Evolutionary conservation across 2,888 invertebrate species (phyloP), one percentile per base, ranked within the genome.

Genomic region (Alentia gelatinosa): DNA sequence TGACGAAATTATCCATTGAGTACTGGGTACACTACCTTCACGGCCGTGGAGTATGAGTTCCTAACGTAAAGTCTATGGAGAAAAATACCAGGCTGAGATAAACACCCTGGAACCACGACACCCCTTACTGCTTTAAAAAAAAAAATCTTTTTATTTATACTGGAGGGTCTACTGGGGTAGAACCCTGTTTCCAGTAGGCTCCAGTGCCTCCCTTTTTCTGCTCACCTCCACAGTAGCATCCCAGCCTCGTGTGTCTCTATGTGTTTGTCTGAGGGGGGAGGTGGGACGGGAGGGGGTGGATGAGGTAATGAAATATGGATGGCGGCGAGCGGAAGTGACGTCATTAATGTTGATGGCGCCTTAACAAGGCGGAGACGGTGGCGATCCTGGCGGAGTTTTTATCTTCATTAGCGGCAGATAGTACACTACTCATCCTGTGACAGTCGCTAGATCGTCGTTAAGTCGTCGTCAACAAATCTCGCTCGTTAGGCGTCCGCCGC

Each of bases 341-440:
- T 79, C 79, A 79, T 33, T 79, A 33, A 79, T 79, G 39, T n/a
- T 79, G 35, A 79, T 79, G 12, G 79, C 15, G 19, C 7, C 35
- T 79, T 79, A 79, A 79, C 79, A 79, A 79, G 79, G 79, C 37
- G n/a, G 15, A 33, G 33, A 12, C 26, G 63, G n/a, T 12, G n/a
- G n/a, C n/a, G n/a, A n/a, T n/a, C 26, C 63, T n/a, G 47, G 68
- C 5, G n/a, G 23, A n/a, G 40, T 84, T 84, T 84, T 84, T 84
- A 47, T 84, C 84, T 84, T 84, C 84, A 84, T 84, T 84, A 84
- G 84, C 40, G 40, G 7, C 84, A 84, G 42, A 84, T 42, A 40
- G 47, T 39, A 84, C 84, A 84, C 42, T n/a, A 42, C 39, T 30
- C 42, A 84, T 84, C 42, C 42, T 15, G 42, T 35, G 4, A 5